A percentile compares a stretch with the other conserved stretches of the same genome.
Evolutionary conservation across 2,113 vertebrate species (phyloP).

Genomic region (Malurus alboscapulatus): DNA sequence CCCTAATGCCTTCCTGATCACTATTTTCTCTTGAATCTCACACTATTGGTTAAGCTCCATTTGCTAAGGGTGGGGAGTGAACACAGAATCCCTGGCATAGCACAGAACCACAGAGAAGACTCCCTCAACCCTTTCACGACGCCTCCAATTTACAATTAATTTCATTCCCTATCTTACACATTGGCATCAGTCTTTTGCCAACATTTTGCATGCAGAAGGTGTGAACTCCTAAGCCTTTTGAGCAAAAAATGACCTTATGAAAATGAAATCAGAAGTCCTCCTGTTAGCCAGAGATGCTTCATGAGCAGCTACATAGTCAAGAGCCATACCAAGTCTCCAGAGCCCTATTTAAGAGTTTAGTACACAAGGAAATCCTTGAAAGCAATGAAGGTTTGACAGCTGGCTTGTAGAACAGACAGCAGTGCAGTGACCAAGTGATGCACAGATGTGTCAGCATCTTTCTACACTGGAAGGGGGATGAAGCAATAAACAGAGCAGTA

Average conservation of each 20-base stretch:
- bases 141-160: not conserved
- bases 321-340: not conserved
- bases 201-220: not conserved
- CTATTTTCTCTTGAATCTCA: not conserved
- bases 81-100: not conserved
- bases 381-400: not conserved
- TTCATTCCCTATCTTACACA: not conserved
- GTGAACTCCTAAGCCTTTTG: not conserved
- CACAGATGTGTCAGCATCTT: conserved; percentile 34
- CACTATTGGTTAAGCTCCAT: not conserved
- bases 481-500: not conserved
- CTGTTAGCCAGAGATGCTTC: not conserved
- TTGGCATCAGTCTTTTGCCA: not conserved
- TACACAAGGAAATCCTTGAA: conserved; percentile 7
- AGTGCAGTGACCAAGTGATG: not conserved
- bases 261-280: not conserved
- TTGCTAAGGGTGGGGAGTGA: not conserved
- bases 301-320: not conserved
- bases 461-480: not conserved
- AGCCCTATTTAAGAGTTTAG: not conserved
- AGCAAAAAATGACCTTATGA: not conserved
- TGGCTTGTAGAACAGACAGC: not conserved
- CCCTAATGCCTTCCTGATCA: not conserved
- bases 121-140: not conserved
- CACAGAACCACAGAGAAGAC: not conserved